phyloP scores from a whole-genome alignment of 2,797 vertebrate genomes.

The Hafferia zeledoni region DNA sequence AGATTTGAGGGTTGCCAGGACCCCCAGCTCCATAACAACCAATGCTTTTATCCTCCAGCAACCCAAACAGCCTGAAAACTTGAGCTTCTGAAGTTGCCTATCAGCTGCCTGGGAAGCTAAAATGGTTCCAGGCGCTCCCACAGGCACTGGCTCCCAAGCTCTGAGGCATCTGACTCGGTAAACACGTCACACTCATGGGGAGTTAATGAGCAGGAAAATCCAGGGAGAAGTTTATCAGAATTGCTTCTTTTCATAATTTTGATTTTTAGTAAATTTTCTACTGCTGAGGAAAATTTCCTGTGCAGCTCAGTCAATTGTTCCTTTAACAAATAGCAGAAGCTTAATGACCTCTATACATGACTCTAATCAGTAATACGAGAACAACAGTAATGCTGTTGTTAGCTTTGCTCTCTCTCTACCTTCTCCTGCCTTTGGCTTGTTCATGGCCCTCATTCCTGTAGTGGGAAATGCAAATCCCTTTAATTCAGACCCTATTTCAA shows the following conservation, averaged over 20 bases:
- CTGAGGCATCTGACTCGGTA: background rate
- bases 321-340: background rate
- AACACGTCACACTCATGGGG: background rate
- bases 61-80: conserved; percentile 14
- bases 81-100: background rate
- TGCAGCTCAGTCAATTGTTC: background rate
- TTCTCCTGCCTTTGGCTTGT: background rate
- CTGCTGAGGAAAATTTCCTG: background rate
- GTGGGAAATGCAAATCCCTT: background rate
- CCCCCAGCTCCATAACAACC: conserved; percentile 14
- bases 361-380: background rate
- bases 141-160: background rate
- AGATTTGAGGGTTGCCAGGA: conserved; percentile 23
- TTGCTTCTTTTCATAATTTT: background rate
- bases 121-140: background rate
- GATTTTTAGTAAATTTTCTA: background rate
- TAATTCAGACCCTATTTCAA: background rate
- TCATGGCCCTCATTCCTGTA: background rate
- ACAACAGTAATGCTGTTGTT: background rate
- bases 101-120: background rate
- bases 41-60: conserved; percentile 3
- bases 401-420: background rate
- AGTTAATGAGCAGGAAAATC: background rate
- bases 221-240: background rate
- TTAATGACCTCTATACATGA: background rate